Percentiles rank a stretch among this genome's conserved stretches.
These are phyloP conservation scores for Bombus impatiens DNA, from an alignment of 1,140 invertebrate species.

Conservation along the genomic window DNA sequence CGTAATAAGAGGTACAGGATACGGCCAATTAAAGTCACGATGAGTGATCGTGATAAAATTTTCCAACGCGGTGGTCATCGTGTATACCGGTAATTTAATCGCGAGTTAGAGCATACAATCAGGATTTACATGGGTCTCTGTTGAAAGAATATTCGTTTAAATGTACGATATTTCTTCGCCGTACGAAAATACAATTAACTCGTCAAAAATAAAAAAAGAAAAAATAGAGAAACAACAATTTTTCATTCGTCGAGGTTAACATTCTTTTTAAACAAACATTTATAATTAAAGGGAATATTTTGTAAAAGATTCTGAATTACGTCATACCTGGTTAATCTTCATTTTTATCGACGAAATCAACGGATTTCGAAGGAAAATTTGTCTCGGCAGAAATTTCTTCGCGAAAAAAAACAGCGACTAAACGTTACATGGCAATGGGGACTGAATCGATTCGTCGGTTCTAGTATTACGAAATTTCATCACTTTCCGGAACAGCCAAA, in stretches of 20 bases:
- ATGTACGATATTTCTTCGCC: background rate
- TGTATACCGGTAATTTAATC: slow-evolving; percentile 24
- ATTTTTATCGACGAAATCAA: background rate
- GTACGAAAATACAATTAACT: background rate
- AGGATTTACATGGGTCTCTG: slow-evolving; percentile 22
- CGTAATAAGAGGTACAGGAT: slow-evolving; percentile 81
- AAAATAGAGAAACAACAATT: background rate
- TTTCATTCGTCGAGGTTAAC: background rate
- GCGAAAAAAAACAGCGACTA: slow-evolving; percentile 6
- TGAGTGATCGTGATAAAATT: slow-evolving; percentile 81
- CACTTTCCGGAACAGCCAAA: slow-evolving; percentile 49
- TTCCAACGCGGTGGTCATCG: slow-evolving; percentile 57
- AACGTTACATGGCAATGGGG: slow-evolving; percentile 7
- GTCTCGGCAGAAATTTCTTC: slow-evolving; percentile 36
- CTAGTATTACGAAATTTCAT: slow-evolving; percentile 14
- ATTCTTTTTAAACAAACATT: background rate
- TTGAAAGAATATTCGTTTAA: background rate
- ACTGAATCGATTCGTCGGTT: background rate
- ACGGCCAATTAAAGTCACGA: slow-evolving; percentile 84
- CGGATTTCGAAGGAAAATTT: background rate
- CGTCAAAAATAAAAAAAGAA: background rate
- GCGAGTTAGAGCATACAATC: background rate
- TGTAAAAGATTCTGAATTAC: background rate
- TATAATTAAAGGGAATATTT: background rate
- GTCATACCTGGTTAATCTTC: background rate